These are phyloP conservation scores for Hybos culiciformis DNA, from an alignment of 2,888 invertebrate genomes.

Conservation along the genomic window DNA sequence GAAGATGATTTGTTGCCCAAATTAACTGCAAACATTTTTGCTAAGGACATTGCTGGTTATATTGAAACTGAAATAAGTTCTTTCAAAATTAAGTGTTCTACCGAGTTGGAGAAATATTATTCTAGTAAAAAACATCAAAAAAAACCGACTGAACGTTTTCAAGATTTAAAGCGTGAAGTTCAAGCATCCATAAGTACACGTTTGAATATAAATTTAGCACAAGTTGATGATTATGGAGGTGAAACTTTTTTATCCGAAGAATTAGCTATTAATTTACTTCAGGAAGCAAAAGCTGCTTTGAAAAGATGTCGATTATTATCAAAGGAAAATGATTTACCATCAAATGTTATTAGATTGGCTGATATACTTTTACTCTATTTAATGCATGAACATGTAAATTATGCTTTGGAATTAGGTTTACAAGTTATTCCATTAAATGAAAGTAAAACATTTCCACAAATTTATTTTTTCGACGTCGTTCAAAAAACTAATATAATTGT, in stretches of 20 bases:
- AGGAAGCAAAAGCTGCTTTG: slow-evolving; percentile 81
- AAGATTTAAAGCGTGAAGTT: slow-evolving; percentile 82
- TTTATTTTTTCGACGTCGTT: slow-evolving; percentile 87
- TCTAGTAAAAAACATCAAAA: slow-evolving; percentile 89
- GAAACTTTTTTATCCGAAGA: slow-evolving; percentile 95
- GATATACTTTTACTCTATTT: slow-evolving; percentile 75
- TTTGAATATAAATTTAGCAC: slow-evolving; percentile 84
- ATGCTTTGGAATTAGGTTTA: slow-evolving; percentile 85
- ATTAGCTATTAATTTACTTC: slow-evolving; percentile 78
- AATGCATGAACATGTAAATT: slow-evolving; percentile 86
- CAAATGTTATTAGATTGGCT: slow-evolving; percentile 65
- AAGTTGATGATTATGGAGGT: slow-evolving; percentile 91
- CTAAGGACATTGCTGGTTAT: slow-evolving; percentile 63
- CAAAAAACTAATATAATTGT: slow-evolving; percentile 89
- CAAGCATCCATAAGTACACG: slow-evolving; percentile 86
- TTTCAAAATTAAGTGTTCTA: slow-evolving; percentile 61
- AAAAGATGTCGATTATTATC: slow-evolving; percentile 77
- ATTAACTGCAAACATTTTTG: slow-evolving; percentile 67
- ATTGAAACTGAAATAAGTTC: slow-evolving; percentile 64
- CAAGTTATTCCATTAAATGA: slow-evolving; percentile 83
- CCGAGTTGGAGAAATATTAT: slow-evolving; percentile 73
- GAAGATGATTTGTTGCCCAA: slow-evolving; percentile 67
- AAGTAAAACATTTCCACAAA: slow-evolving; percentile 71
- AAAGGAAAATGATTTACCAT: slow-evolving; percentile 57
- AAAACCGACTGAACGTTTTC: slow-evolving; percentile 79